Evolutionary conservation across 2,113 vertebrate species (phyloP), one percentile per base, ranked within the genome.

Genomic region (Syrmaticus mikado): DNA sequence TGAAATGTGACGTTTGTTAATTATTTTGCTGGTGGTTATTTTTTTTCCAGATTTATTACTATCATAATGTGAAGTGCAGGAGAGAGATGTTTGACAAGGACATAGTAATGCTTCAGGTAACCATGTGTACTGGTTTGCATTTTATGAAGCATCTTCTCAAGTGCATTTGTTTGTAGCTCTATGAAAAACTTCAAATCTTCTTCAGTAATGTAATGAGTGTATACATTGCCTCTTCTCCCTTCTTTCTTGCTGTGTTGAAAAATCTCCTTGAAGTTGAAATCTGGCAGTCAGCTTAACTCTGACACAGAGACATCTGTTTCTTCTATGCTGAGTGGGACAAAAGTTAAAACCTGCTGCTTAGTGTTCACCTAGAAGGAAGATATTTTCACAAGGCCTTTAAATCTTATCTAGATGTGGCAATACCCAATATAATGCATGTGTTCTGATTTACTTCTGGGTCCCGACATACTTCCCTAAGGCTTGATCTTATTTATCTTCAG

Each of bases 71-170:
- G 88, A 99, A 99, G 89, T 99, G 99, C 97, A 97, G 99, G 87
- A 98, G 98, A 87, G 99, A 99, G 97, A 99, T 99, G 99, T 99
- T 99, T 85, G 99, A 99, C 98, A 99, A 99, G 96, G 99, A 99
- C 95, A 97, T 99, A 95, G 96, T 98, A 93, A 99, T 99, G 98
- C 98, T 99, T 94, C 98, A 99, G 98, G 98, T 99, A 98, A 97
- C 81, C 64, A 28, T 30, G 2, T 60, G 10, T 60, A 68, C 25
- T n/a, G 34, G 8, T 78, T 34, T 13, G 7, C 10, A 18, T 94
- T 66, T 64, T 67, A 66, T 65, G 16, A 66, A 48, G 16, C 14
- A 2, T 52, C 89, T 87, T 87, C 25, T 18, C 16, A 2, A 41
- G 20, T 52, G 4, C 25, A 0, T 68, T 34, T 86, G 7, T 12